Conservation (phyloP, 2,888 invertebrate genomes). For the Blastobasis lacticolella region DNA sequence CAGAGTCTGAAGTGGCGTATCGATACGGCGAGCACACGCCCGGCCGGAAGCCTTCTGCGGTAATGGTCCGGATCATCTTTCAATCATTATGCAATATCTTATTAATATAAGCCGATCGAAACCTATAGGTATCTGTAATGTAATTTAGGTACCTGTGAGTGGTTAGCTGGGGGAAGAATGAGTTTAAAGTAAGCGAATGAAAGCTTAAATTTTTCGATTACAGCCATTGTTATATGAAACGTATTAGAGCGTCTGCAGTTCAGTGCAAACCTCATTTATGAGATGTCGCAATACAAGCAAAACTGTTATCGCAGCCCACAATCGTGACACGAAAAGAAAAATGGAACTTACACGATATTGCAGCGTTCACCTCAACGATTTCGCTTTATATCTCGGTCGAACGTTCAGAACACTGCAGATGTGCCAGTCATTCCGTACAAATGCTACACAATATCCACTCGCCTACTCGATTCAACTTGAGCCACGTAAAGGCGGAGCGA, state of each 20-base stretch:
- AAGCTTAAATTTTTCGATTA: too few species aligned
- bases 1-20: constrained; percentile 24
- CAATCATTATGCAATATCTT: too few species aligned
- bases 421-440: constrained; percentile 52
- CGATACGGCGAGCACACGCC: constrained; percentile 24
- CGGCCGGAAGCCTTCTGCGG: too few species aligned
- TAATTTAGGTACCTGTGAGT: too few species aligned
- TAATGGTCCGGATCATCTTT: too few species aligned
- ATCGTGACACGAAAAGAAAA: constrained; percentile 25
- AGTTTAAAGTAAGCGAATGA: too few species aligned
- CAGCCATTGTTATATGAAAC: too few species aligned
- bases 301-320: constrained; percentile 19
- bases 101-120: too few species aligned
- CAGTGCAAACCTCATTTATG: too few species aligned
- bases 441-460: constrained; percentile 51
- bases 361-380: constrained; percentile 43
- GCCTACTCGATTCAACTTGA: constrained; percentile 45
- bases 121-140: too few species aligned
- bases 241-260: too few species aligned
- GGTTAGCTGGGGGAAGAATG: too few species aligned
- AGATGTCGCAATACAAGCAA: neutral
- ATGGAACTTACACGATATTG: constrained; percentile 34
- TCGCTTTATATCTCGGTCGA: constrained; percentile 38
- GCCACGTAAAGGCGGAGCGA: constrained; percentile 49
- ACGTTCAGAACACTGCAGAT: constrained; percentile 39